Percentiles rank a stretch among this genome's conserved stretches.
Evolutionary conservation across 2,797 vertebrate genomes (phyloP).

Genomic region (Xyrichtys novacula): DNA sequence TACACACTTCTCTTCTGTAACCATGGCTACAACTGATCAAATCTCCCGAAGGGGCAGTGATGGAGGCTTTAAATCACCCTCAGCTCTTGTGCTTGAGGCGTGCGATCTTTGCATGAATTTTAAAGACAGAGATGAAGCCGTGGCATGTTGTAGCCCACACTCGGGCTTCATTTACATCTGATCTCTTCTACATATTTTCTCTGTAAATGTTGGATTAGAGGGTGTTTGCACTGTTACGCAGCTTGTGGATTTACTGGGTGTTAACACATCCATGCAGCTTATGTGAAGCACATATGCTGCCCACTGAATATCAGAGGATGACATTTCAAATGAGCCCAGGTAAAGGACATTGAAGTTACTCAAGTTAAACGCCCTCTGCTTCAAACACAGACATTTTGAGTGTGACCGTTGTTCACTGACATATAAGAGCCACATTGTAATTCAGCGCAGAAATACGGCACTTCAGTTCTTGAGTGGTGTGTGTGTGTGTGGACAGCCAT

Average conservation of each 20-base stretch:
- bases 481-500: background rate
- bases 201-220: background rate
- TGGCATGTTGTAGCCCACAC: conserved; percentile 1
- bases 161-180: conserved; percentile 13
- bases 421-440: background rate
- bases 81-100: conserved; percentile 17
- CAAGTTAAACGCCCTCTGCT: background rate
- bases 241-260: background rate
- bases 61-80: conserved; percentile 39
- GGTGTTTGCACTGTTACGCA: conserved; percentile 8
- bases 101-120: conserved; percentile 27
- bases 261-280: conserved; percentile 17
- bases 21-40: conserved; percentile 68
- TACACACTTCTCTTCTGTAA: conserved; percentile 51
- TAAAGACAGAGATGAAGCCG: conserved; percentile 11
- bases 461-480: background rate
- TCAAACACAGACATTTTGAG: background rate
- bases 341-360: background rate
- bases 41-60: conserved; percentile 45
- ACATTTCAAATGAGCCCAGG: conserved; percentile 26
- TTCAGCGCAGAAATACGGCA: background rate
- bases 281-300: conserved; percentile 5
- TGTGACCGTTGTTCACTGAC: background rate
- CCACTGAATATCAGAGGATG: conserved; percentile 12
- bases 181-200: background rate